Percentiles rank a stretch among this genome's conserved stretches.
Conservation (phyloP, 2,797 vertebrate species). For the Danio jaintianensis region DNA sequence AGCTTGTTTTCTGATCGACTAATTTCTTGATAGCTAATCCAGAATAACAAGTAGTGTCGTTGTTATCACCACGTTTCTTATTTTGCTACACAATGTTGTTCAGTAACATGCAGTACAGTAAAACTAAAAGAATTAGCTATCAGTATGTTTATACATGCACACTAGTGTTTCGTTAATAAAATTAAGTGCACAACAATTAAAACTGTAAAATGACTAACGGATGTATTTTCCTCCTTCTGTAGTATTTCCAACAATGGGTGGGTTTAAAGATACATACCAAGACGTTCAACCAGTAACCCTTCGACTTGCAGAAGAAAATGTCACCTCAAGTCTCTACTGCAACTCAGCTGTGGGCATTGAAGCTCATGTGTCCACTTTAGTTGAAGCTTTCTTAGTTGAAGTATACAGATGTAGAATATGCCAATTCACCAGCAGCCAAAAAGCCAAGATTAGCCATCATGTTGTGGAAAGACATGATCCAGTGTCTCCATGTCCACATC, state of each 20-base stretch:
- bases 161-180: not conserved
- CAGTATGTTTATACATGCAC: not conserved
- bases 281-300: conserved; percentile 65
- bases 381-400: conserved; percentile 78
- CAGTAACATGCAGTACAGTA: not conserved
- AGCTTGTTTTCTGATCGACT: not conserved
- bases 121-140: not conserved
- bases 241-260: conserved; percentile 48
- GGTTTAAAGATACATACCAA: conserved; percentile 49
- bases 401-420: conserved; percentile 72
- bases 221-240: not conserved
- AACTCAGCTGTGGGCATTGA: conserved; percentile 65
- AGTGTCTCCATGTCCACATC: not conserved
- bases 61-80: not conserved
- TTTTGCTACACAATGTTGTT: not conserved
- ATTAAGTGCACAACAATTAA: not conserved
- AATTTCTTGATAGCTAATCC: too few relatives aligned
- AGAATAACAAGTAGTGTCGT: not conserved
- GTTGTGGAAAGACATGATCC: conserved; percentile 61
- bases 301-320: conserved; percentile 56
- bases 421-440: conserved; percentile 73
- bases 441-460: conserved; percentile 67
- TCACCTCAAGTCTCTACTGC: conserved; percentile 67
- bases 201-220: not conserved
- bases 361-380: conserved; percentile 56